phyloP scores from a whole-genome alignment of 92 coral and sea anemone species.

The Bergia sp. region DNA sequence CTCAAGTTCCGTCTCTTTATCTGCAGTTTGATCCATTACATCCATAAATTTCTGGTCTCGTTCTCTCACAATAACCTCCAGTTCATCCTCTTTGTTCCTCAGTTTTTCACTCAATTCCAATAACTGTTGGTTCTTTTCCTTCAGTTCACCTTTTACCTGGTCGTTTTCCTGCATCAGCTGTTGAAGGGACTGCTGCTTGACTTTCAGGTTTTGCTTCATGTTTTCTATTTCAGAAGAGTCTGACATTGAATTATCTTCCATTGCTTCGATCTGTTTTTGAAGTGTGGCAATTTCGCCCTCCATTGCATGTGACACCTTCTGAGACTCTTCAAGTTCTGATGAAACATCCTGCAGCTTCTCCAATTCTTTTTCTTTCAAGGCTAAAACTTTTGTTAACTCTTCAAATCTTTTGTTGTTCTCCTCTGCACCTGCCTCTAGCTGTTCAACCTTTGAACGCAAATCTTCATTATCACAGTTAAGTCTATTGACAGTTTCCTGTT shows the following conservation, averaged over 20 bases:
- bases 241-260: slow-evolving; percentile 82
- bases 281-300: slow-evolving; percentile 66
- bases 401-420: slow-evolving; percentile 73
- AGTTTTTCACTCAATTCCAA: slow-evolving; percentile 52
- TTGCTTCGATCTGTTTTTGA: slow-evolving; percentile 62
- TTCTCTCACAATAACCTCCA: slow-evolving; percentile 65
- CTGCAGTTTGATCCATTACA: slow-evolving; percentile 77
- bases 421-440: slow-evolving; percentile 72
- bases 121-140: slow-evolving; percentile 47
- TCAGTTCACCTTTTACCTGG: slow-evolving; percentile 66
- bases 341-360: slow-evolving; percentile 52
- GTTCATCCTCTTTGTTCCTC: slow-evolving; percentile 60
- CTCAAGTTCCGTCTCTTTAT: slow-evolving; percentile 70
- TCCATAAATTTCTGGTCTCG: slow-evolving; percentile 69
- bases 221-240: slow-evolving; percentile 84
- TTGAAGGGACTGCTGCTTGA: slow-evolving; percentile 78
- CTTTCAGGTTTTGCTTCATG: slow-evolving; percentile 78
- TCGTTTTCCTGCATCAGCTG: slow-evolving; percentile 88
- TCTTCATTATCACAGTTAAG: slow-evolving; percentile 85
- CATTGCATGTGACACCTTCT: slow-evolving; percentile 49
- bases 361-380: slow-evolving; percentile 59
- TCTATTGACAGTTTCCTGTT: slow-evolving; percentile 79
- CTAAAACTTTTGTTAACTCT: slow-evolving; percentile 57
- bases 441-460: slow-evolving; percentile 61
- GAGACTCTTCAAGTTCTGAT: slow-evolving; percentile 56